Base-by-base conservation (phyloP, 2,797 vertebrate genomes). In the Echeneis naucrates region DNA sequence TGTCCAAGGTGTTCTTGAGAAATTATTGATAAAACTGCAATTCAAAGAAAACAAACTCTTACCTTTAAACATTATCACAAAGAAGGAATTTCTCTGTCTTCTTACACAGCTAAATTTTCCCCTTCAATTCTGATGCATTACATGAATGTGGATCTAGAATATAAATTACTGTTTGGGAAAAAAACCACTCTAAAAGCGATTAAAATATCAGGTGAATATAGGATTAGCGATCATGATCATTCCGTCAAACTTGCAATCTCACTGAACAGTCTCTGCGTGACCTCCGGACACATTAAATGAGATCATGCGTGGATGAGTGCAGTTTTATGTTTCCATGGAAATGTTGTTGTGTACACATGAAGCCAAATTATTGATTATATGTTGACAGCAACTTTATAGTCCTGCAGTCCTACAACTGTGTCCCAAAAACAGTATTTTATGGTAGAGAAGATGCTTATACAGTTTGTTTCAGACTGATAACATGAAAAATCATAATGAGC, bases 321-420 rank as follows among this genome's bases (percentile, higher is more conserved):
- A 60, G 45, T 77, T 72, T 71, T 67, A 76, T 57, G 60, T 60
- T 78, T 54, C 19, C 12, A 2, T 61, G 48, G 77, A 77, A 77
- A 55, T 62, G 70, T 57, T 73, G 48, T 56, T 57, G 61, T 38
- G 10, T 58, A 52, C 42, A 78, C 37, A 71, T 21, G 50, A 67
- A 70, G 48, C 63, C 73, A 21, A 13, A 47, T 70, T 72, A 85
- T 80, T 81, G 81, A 83, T 83, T 73, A 65, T 9, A 62, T 64
- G 78, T 75, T 60, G 55, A 7, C 61, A 54, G 38, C 27, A 75
- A 72, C 73, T 83, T 78, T 68, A 81, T 75, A 44, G 69, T 64
- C 76, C 24, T 77, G 56, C 59, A 66, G 24, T 55, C 56, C 32
- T 40, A 42, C 2, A 56, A 59, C n/a, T 33, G 56, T 33, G 53